These are phyloP conservation scores for Sebastes goodei DNA, from an alignment of 2,797 vertebrate species.

Conservation along the genomic window DNA sequence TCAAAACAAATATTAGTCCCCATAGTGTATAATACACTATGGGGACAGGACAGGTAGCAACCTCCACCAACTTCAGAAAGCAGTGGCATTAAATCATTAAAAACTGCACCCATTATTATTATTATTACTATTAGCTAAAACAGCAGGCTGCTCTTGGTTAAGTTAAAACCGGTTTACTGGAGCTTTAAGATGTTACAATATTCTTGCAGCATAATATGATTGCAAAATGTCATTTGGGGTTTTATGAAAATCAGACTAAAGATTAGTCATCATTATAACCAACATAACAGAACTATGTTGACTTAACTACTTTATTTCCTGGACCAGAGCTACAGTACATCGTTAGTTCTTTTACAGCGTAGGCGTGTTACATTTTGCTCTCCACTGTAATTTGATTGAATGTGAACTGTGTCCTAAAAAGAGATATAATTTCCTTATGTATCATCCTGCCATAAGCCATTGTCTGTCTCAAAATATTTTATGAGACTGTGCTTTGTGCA, in stretches of 20 bases:
- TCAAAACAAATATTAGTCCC: too few species aligned
- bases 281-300: background rate
- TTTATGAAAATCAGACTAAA: background rate
- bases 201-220: background rate
- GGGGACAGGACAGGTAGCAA: background rate
- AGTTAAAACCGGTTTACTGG: background rate
- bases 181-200: background rate
- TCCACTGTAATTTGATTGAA: constrained; percentile 4
- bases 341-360: background rate
- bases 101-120: background rate
- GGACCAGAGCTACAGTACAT: background rate
- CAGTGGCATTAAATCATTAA: background rate
- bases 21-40: too few species aligned
- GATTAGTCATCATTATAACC: background rate
- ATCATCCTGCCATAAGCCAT: constrained; percentile 8
- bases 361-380: background rate
- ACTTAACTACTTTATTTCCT: background rate
- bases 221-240: background rate
- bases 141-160: background rate
- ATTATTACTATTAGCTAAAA: background rate
- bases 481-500: background rate
- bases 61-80: background rate
- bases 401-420: background rate
- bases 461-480: constrained; percentile 3
- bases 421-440: constrained; percentile 1